A percentile compares a stretch with the other conserved stretches of the same genome.
Conservation (phyloP, 2,888 invertebrate species). For the Sepiola atlantica region DNA sequence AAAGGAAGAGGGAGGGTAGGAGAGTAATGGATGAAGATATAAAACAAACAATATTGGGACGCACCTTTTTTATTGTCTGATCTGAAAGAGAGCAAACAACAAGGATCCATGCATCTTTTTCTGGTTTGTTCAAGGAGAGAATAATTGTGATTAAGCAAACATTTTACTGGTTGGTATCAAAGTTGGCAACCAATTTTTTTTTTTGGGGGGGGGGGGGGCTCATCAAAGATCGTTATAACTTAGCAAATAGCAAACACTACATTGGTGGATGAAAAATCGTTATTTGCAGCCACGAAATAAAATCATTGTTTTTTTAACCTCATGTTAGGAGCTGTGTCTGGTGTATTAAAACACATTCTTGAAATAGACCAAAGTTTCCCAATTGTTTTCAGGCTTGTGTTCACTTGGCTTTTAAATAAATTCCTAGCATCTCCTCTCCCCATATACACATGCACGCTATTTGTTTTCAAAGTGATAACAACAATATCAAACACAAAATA, state of each 20-base stretch:
- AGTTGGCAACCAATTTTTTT: background rate
- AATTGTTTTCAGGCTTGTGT: too few relatives aligned
- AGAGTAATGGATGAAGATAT: background rate
- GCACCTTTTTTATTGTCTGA: background rate
- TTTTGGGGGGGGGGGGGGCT: too few relatives aligned
- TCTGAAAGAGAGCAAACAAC: background rate
- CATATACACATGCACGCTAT: too few relatives aligned
- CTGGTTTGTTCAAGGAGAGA: background rate
- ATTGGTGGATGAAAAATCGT: background rate
- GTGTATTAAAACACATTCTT: too few relatives aligned
- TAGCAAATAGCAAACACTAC: background rate
- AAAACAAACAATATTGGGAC: background rate
- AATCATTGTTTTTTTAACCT: background rate
- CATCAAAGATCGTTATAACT: background rate
- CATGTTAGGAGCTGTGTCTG: background rate
- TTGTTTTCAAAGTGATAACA: too few relatives aligned
- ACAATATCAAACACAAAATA: too few relatives aligned
- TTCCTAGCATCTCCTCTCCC: too few relatives aligned
- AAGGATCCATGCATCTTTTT: background rate
- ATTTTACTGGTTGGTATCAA: background rate
- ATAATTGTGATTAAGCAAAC: conserved; percentile 3
- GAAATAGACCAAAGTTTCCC: too few relatives aligned
- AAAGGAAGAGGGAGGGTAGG: background rate
- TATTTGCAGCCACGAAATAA: background rate
- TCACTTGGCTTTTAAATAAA: too few relatives aligned